Evolutionary conservation across 2,113 vertebrate genomes (phyloP), one percentile per base, ranked within the genome.

Genomic region (Cinclus cinclus): DNA sequence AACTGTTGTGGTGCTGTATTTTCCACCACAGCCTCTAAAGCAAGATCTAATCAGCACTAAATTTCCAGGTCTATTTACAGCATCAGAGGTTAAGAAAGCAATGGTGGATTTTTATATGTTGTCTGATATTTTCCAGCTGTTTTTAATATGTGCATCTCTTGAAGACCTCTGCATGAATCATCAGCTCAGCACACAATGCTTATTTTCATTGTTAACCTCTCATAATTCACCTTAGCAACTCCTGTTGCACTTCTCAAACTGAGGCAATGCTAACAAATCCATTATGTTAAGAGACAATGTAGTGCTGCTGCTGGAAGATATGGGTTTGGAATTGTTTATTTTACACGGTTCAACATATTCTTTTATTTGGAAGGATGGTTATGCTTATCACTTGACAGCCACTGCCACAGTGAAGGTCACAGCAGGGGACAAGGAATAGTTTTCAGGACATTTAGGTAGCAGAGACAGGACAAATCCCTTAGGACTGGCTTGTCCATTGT

Each of bases 41-140:
- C 9, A 8, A 80, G 68, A 53, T 64, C 56, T 11, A 85, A 91
- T 67, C 75, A 58, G 49, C 52, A 33, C n/a, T 79, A 53, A 87
- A 94, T 58, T 89, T 68, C 41, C 65, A 87, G 65, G 37, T 44
- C 68, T 75, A 78, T 87, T 87, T 89, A 81, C 60, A 64, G 17
- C 49, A 27, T 67, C 23, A 24, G 35, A 90, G 46, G 77, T 87
- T 92, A 82, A 65, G 49, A 80, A 94, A 84, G 15, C 0, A 0
- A 22, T 17, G n/a, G 44, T 68, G 50, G 33, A 30, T 83, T 89
- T 88, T 87, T 92, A 89, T 68, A 33, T 24, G 46, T 35, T 65
- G 60, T 53, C 49, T 94, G 83, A 42, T 83, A 31, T 89, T 90
- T 94, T 94, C 94, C 88, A 95, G 88, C 71, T 95, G 95, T 22